These are phyloP conservation scores for Orthonevra nobilis DNA, from an alignment of 2,888 invertebrate genomes.

Conservation along the genomic window DNA sequence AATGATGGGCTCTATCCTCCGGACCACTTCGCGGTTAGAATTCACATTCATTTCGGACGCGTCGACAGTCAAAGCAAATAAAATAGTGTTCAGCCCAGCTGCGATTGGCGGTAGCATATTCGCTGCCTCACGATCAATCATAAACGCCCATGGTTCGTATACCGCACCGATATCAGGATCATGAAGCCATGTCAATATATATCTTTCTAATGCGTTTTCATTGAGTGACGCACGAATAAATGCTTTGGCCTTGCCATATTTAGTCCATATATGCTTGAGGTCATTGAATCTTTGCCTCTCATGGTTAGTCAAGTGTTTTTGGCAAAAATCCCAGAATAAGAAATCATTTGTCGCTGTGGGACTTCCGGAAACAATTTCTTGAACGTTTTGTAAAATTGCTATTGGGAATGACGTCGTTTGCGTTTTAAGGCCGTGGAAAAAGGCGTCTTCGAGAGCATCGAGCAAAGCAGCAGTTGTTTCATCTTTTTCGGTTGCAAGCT, in stretches of 20 bases:
- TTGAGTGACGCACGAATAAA: conserved; percentile 95
- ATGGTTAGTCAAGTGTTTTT: conserved; percentile 90
- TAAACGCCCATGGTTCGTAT: conserved; percentile 93
- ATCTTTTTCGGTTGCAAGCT: conserved; percentile 94
- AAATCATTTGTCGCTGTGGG: conserved; percentile 76
- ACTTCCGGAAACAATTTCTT: conserved; percentile 85
- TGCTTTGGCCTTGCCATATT: conserved; percentile 84
- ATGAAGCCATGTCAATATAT: conserved; percentile 88
- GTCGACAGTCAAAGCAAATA: conserved; percentile 96
- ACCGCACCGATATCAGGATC: conserved; percentile 83
- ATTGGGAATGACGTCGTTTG: conserved; percentile 80
- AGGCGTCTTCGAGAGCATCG: conserved; percentile 87
- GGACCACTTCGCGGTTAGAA: conserved; percentile 72
- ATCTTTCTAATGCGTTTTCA: conserved; percentile 92
- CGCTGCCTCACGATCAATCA: conserved; percentile 89
- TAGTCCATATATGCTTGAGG: conserved; percentile 85
- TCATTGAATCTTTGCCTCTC: conserved; percentile 92
- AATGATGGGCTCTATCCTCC: conserved; percentile 85
- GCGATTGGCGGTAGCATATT: conserved; percentile 92
- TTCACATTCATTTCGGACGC: conserved; percentile 88
- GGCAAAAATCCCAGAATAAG: conserved; percentile 90
- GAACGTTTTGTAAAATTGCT: conserved; percentile 84
- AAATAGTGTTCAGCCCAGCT: conserved; percentile 91
- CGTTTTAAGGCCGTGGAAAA: conserved; percentile 88
- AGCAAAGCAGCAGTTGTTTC: conserved; percentile 82